A percentile compares a stretch with the other conserved stretches of the same genome.
phyloP scores from a whole-genome alignment of 2,888 invertebrate species.

The Limnephilus auricula region DNA sequence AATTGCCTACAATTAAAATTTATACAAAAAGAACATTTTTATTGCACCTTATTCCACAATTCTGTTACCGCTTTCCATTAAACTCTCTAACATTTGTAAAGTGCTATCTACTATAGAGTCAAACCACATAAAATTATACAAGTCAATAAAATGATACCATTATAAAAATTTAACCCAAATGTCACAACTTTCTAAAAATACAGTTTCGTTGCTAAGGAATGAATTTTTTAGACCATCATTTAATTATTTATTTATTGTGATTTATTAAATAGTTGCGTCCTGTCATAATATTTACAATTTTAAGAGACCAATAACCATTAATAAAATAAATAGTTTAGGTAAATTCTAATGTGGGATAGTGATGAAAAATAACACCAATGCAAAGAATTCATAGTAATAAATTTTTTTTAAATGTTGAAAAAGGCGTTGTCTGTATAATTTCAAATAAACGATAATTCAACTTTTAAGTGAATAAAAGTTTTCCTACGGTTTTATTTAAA shows the following conservation, averaged over 20 bases:
- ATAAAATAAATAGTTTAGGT: neutral
- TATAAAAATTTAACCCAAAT: neutral
- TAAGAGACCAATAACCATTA: neutral
- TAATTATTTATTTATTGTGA: neutral
- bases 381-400: neutral
- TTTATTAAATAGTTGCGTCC: neutral
- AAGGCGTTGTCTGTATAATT: too few species aligned
- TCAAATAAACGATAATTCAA: neutral
- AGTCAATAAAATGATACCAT: neutral
- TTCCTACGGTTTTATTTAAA: neutral
- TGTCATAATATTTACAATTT: neutral
- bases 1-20: slow-evolving; percentile 1
- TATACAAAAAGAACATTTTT: slow-evolving; percentile 5
- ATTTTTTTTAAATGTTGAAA: too few species aligned
- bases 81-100: neutral
- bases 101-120: neutral
- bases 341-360: neutral
- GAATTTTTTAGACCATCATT: neutral
- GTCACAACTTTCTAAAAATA: neutral
- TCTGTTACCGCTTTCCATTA: neutral
- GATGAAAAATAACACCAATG: neutral
- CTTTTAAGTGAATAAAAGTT: neutral
- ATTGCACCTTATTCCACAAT: slow-evolving; percentile 37
- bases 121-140: neutral
- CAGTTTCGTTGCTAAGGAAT: neutral